Conservation (phyloP, 2,888 invertebrate species). For the Pristionchus fissidentatus region DNA sequence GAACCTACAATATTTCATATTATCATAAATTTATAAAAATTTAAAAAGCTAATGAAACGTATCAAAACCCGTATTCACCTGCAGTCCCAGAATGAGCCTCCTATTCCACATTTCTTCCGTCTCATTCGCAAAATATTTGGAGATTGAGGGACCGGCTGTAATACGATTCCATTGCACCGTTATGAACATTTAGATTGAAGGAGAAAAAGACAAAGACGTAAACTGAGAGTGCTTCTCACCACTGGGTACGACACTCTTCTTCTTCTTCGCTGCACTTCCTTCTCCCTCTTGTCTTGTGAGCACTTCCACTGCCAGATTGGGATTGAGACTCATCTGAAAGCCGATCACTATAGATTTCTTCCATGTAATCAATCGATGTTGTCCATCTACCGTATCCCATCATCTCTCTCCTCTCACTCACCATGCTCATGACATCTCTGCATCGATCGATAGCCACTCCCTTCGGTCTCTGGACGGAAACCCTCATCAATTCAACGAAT, state of each 20-base stretch:
- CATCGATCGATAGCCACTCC: conserved; percentile 49
- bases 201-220: neutral
- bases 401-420: neutral
- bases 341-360: neutral
- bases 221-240: neutral
- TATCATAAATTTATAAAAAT: neutral
- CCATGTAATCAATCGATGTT: neutral
- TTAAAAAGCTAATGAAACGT: neutral
- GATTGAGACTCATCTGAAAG: conserved; percentile 50
- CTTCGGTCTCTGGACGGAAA: conserved; percentile 47
- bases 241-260: conserved; percentile 43
- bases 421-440: conserved; percentile 54
- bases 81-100: conserved; percentile 27
- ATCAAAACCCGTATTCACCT: too few species aligned
- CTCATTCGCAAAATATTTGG: conserved; percentile 35
- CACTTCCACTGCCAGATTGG: conserved; percentile 53
- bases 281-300: conserved; percentile 53
- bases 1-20: neutral
- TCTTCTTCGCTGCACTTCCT: conserved; percentile 57
- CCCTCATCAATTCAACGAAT: conserved; percentile 53
- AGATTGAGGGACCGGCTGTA: conserved; percentile 24
- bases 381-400: neutral
- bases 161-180: neutral
- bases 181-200: neutral
- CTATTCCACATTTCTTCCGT: conserved; percentile 29